phyloP scores from a whole-genome alignment of 2,888 invertebrate species.

The Flexamia atlantica region DNA sequence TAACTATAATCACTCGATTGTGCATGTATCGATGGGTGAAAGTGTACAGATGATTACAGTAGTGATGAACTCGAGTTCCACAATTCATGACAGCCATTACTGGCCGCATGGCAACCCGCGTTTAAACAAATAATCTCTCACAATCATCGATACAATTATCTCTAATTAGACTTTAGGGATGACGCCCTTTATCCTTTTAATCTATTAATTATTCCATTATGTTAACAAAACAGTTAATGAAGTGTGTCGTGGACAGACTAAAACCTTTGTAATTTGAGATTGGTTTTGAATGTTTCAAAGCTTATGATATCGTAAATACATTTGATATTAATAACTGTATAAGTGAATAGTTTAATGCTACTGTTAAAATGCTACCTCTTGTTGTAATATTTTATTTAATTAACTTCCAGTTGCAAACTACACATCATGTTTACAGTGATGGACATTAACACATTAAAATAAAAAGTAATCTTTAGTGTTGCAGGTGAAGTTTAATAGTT shows the following conservation, averaged over 20 bases:
- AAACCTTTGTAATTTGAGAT: neutral
- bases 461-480: too few relatives aligned
- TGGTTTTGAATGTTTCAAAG: neutral
- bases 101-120: neutral
- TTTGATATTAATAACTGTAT: neutral
- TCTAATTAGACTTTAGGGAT: conserved; percentile 30
- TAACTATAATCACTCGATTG: too few relatives aligned
- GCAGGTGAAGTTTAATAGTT: too few relatives aligned
- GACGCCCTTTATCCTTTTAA: conserved; percentile 11
- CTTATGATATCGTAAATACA: neutral
- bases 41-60: too few relatives aligned
- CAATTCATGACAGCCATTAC: neutral
- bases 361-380: neutral
- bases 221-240: conserved; percentile 31
- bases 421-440: too few relatives aligned
- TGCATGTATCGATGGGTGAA: too few relatives aligned
- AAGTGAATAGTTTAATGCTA: neutral
- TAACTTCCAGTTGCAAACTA: too few relatives aligned
- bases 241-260: conserved; percentile 2
- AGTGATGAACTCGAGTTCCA: too few relatives aligned
- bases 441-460: too few relatives aligned
- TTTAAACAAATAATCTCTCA: neutral
- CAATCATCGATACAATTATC: conserved; percentile 23
- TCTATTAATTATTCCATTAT: conserved; percentile 39
- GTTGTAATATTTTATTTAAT: neutral